Evolutionary conservation across 2,888 invertebrate species (phyloP).

Genomic region (Lamellibrachia columna): DNA sequence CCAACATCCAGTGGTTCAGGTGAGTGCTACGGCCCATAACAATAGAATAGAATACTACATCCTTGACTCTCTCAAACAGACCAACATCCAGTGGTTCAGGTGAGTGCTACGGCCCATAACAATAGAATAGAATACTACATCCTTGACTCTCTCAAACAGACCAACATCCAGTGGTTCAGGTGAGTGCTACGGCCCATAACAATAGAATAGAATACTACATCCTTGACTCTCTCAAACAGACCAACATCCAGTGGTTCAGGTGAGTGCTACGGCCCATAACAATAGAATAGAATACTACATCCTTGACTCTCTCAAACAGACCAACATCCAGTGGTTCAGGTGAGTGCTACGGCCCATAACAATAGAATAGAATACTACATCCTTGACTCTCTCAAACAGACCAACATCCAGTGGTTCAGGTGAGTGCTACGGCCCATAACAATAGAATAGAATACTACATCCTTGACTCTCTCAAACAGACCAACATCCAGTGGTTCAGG

Average conservation of each 20-base stretch:
- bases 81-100: slow-evolving; percentile 97
- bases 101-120: slow-evolving; percentile 35
- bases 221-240: slow-evolving; percentile 96
- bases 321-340: slow-evolving; percentile 97
- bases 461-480: slow-evolving; percentile 96
- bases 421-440: slow-evolving; percentile 35
- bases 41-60: slow-evolving; percentile 83
- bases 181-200: slow-evolving; percentile 35
- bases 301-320: slow-evolving; percentile 96
- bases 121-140: slow-evolving; percentile 83
- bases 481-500: slow-evolving; percentile 97
- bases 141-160: slow-evolving; percentile 96
- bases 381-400: slow-evolving; percentile 96
- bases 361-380: slow-evolving; percentile 83
- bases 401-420: slow-evolving; percentile 97
- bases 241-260: slow-evolving; percentile 97
- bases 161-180: slow-evolving; percentile 97
- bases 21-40: slow-evolving; percentile 35
- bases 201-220: slow-evolving; percentile 83
- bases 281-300: slow-evolving; percentile 83
- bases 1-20: slow-evolving; percentile 97
- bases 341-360: slow-evolving; percentile 35
- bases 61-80: slow-evolving; percentile 96
- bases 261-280: slow-evolving; percentile 35
- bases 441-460: slow-evolving; percentile 83